phyloP scores from a whole-genome alignment of 2,797 vertebrate genomes.

The Chloroceryle amazona region DNA sequence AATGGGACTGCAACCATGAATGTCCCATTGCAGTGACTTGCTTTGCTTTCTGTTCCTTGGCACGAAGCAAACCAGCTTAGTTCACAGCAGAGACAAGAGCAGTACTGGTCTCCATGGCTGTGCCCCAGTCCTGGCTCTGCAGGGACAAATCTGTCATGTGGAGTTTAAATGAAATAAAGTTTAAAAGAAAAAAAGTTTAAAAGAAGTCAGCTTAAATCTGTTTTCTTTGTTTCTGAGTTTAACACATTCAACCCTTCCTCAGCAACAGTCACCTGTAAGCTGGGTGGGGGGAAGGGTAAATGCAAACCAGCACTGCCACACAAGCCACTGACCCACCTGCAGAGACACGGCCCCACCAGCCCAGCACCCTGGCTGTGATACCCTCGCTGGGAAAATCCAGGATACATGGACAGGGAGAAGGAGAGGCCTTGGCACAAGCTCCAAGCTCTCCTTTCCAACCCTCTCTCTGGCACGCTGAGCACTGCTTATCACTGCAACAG shows the following conservation, averaged over 20 bases:
- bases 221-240: not conserved
- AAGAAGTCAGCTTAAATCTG: not conserved
- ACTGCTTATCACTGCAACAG: not conserved
- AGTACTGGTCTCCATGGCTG: not conserved
- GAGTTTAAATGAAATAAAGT: not conserved
- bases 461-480: rapidly evolving
- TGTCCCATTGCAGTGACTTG: not conserved
- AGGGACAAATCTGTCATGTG: not conserved
- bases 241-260: not conserved
- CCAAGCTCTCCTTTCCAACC: not conserved
- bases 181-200: not conserved
- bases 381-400: not conserved
- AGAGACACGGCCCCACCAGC: not conserved
- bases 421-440: not conserved
- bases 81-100: rapidly evolving
- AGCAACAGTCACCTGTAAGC: not conserved
- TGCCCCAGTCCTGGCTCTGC: not conserved
- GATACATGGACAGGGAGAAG: not conserved
- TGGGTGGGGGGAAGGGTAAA: not conserved
- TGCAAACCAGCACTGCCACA: not conserved
- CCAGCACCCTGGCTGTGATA: not conserved
- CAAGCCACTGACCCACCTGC: not conserved
- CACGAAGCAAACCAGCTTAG: not conserved
- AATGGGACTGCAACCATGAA: not conserved
- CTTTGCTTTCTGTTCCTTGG: not conserved